A percentile compares a stretch with the other conserved stretches of the same genome.
These are phyloP conservation scores for Petrolisthes cinctipes DNA, from an alignment of 2,888 invertebrate genomes.

Conservation along the genomic window DNA sequence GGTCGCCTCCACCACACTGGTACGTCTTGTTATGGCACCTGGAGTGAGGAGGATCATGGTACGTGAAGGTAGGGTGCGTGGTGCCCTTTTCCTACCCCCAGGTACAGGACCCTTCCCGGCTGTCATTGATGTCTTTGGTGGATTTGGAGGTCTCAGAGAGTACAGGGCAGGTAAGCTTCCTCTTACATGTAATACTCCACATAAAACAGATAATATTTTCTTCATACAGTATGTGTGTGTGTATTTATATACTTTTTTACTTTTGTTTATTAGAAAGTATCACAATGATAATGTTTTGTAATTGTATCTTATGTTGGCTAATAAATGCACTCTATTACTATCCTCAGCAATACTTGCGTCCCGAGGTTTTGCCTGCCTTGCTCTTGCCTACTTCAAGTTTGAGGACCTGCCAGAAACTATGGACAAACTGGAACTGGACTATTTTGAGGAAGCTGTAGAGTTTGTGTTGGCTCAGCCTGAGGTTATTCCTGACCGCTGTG, in stretches of 20 bases:
- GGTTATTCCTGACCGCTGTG: conserved; percentile 54
- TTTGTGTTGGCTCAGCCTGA: conserved; percentile 44
- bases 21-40: conserved; percentile 41
- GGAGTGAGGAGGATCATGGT: conserved; percentile 49
- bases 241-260: no score
- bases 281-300: no score
- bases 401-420: conserved; percentile 54
- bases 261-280: no score
- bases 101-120: conserved; percentile 34
- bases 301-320: no score
- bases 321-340: not conserved
- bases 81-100: conserved; percentile 34
- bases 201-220: not conserved
- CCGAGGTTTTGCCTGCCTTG: conserved; percentile 56
- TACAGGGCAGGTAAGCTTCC: conserved; percentile 27
- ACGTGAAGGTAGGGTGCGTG: conserved; percentile 22
- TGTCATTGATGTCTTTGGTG: conserved; percentile 44
- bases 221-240: no score
- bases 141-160: conserved; percentile 17
- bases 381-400: conserved; percentile 59
- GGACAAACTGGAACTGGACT: conserved; percentile 42
- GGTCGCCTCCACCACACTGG: conserved; percentile 25
- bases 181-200: no score
- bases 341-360: conserved; percentile 51
- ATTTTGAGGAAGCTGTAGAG: conserved; percentile 63